Evolutionary conservation across 2,113 vertebrate genomes (phyloP), one percentile per base, ranked within the genome.

Genomic region (Grallaria varia): DNA sequence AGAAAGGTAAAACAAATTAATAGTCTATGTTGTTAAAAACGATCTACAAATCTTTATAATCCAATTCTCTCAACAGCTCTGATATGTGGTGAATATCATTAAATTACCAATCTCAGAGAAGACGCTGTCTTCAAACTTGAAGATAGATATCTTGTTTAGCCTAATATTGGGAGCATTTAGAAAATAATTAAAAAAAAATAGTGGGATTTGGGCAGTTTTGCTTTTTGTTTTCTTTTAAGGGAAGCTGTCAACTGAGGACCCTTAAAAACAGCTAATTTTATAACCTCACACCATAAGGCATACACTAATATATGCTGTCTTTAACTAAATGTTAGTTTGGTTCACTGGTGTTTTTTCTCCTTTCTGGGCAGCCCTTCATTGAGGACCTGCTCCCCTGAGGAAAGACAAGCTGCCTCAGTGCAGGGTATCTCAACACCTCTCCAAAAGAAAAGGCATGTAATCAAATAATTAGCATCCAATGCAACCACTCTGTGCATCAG

Each of bases 1-100:
- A 81, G 63, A 91, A 88, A 89, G 87, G 89, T 90, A 96, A 97
- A 93, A 96, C 82, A 96, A 97, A 95, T 95, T 88, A 94, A 95
- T 93, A 82, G 78, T 52, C 86, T 80, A 23, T 88, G 81, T 85
- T 92, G 71, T 93, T 94, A 87, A 95, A 95, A 68, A 90, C 10
- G 7, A 95, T 69, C 84, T 82, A 83, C 47, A 84, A 90, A 94
- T 87, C 95, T 93, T 94, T 76, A 93, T 71, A 83, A 89, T 92
- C 30, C 76, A 83, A 73, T 93, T 95, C 94, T 87, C 89, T 82
- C 91, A 96, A 76, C 50, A 84, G 44, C 52, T 94, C 69, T 0
- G 0, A 66, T 60, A 93, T 30, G 31, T 85, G 16, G 66, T 76
- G 85, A 84, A 84, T 24, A 72, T 49, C 87, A 87, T 66, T 78